phyloP scores from a whole-genome alignment of 1,140 invertebrate genomes.

The Cotesia typhae region DNA sequence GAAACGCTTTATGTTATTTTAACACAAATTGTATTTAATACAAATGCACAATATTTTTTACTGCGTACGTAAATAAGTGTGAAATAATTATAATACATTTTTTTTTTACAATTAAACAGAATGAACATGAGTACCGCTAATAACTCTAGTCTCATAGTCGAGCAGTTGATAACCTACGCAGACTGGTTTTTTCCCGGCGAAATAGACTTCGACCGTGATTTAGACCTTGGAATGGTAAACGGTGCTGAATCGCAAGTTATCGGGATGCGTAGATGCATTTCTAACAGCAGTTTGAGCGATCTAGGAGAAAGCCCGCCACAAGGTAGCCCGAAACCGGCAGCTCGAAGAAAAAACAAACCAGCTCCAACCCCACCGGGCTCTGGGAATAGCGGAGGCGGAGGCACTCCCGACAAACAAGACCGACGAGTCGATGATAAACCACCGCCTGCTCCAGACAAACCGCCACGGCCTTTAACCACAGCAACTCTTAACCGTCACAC shows the following conservation, averaged over 20 bases:
- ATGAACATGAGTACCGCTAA: constrained; percentile 89
- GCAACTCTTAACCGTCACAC: constrained; percentile 56
- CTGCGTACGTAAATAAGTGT: too few relatives aligned
- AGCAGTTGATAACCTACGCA: constrained; percentile 84
- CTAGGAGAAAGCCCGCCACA: constrained; percentile 72
- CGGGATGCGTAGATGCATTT: constrained; percentile 72
- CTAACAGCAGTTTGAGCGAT: constrained; percentile 73
- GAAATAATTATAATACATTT: constrained; percentile 20
- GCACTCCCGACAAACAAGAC: constrained; percentile 58
- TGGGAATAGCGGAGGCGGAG: too few relatives aligned
- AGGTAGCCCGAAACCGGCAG: constrained; percentile 77
- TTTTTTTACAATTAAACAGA: constrained; percentile 60
- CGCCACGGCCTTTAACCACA: constrained; percentile 64
- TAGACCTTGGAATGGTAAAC: constrained; percentile 57
- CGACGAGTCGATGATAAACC: constrained; percentile 58
- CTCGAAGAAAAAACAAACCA: constrained; percentile 75
- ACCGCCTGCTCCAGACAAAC: constrained; percentile 69
- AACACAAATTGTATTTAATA: background rate
- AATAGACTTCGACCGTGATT: constrained; percentile 67
- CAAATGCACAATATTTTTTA: too few relatives aligned
- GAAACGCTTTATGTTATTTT: constrained; percentile 15
- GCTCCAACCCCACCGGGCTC: constrained; percentile 72
- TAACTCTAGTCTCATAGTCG: constrained; percentile 81
- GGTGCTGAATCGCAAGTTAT: constrained; percentile 50
- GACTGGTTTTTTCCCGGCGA: constrained; percentile 89